Evolutionary conservation across 2,113 vertebrate genomes (phyloP).

Genomic region (Eonycteris spelaea): DNA sequence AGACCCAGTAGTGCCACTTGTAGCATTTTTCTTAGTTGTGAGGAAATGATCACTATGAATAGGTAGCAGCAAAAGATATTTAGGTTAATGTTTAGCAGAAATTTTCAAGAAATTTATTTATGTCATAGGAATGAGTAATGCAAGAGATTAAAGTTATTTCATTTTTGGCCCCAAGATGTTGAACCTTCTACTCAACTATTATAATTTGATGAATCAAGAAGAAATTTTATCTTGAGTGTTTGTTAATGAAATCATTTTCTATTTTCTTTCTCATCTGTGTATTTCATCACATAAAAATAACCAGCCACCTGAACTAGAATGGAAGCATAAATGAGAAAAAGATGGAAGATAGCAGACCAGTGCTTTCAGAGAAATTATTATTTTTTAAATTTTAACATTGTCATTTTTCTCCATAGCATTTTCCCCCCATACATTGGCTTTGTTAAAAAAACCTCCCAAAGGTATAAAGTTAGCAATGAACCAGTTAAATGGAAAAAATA

Average conservation of each 20-base stretch:
- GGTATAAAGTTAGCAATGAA: constrained; percentile 71
- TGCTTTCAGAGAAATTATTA: not conserved
- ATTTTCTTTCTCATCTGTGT: not conserved
- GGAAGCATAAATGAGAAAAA: not conserved
- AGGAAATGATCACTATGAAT: not conserved
- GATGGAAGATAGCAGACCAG: not conserved
- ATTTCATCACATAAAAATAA: not conserved
- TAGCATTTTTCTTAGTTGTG: not conserved
- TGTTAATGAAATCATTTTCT: not conserved
- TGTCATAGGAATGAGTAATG: not conserved
- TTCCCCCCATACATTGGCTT: not conserved
- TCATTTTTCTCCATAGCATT: not conserved
- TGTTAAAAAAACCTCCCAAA: constrained; percentile 18
- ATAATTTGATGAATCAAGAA: not conserved
- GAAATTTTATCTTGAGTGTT: not conserved
- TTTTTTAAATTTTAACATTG: constrained; percentile 13
- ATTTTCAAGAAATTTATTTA: not conserved
- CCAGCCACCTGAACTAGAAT: not conserved
- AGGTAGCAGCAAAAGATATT: not conserved
- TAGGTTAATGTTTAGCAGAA: not conserved
- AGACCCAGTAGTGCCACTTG: not conserved
- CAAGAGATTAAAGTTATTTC: not conserved
- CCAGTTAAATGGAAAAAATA: constrained; percentile 72
- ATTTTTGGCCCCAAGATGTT: not conserved
- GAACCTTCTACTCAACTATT: not conserved